Percentiles rank a stretch among this genome's conserved stretches.
These are phyloP conservation scores for Drosophila acutilabella DNA, from an alignment of 2,888 invertebrate genomes.

Conservation along the genomic window DNA sequence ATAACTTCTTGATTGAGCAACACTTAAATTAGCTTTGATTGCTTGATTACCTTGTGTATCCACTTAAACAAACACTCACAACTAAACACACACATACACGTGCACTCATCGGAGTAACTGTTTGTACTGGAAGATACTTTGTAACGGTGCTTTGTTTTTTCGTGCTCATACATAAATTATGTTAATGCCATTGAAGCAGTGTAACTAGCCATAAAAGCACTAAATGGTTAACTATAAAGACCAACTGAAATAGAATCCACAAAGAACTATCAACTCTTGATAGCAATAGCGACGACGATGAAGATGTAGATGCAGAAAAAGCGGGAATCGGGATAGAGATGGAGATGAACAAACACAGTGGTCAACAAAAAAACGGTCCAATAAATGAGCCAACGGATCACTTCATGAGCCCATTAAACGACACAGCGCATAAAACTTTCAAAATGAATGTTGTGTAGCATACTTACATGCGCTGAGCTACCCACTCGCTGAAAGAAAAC, in stretches of 20 bases:
- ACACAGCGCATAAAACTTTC: constrained; percentile 68
- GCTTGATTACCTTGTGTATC: constrained; percentile 58
- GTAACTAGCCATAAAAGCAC: constrained; percentile 77
- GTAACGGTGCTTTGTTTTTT: constrained; percentile 63
- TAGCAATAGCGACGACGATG: constrained; percentile 30
- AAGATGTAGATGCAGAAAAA: constrained; percentile 18
- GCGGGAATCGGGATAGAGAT: constrained; percentile 10
- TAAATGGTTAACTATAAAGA: constrained; percentile 65
- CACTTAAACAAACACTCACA: not conserved
- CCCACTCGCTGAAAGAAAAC: constrained; percentile 8
- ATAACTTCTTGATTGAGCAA: constrained; percentile 13
- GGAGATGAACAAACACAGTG: constrained; percentile 45
- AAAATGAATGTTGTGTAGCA: constrained; percentile 67
- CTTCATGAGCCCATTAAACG: constrained; percentile 75
- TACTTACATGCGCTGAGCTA: constrained; percentile 44
- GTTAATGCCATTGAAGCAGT: constrained; percentile 73
- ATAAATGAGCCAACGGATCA: constrained; percentile 61
- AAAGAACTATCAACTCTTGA: constrained; percentile 45
- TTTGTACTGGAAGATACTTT: constrained; percentile 39
- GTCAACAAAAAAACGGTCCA: constrained; percentile 43
- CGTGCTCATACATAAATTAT: constrained; percentile 80
- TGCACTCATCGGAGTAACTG: constrained; percentile 1
- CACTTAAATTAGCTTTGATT: constrained; percentile 46
- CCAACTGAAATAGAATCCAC: constrained; percentile 39
- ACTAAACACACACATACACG: not conserved